A percentile compares a stretch with the other conserved stretches of the same genome.
These are phyloP conservation scores for Hemaris fuciformis DNA, from an alignment of 2,888 invertebrate species.

Conservation along the genomic window DNA sequence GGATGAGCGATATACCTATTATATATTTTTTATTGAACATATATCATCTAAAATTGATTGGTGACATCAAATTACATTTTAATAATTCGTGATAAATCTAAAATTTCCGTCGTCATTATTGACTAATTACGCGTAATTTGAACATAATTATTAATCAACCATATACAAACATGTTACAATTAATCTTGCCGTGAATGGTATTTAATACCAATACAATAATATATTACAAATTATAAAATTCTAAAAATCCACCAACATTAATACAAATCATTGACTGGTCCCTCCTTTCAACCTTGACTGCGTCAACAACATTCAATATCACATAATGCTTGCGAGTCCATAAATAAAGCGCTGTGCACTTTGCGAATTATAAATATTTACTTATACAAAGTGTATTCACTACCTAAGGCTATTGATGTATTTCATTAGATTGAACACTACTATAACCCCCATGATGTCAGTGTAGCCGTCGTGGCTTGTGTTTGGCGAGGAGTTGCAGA, in stretches of 20 bases:
- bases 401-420: conserved; percentile 80
- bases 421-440: conserved; percentile 83
- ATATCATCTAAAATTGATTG: no score
- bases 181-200: background rate
- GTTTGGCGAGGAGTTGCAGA: conserved; percentile 85
- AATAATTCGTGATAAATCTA: no score
- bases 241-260: conserved; percentile 6
- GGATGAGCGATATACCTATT: no score
- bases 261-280: conserved; percentile 13
- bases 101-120: no score
- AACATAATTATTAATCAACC: no score
- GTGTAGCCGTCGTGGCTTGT: conserved; percentile 76
- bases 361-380: conserved; percentile 23
- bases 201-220: conserved; percentile 15
- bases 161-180: background rate
- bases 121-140: no score
- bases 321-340: conserved; percentile 36
- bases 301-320: conserved; percentile 24
- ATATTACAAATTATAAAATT: conserved; percentile 29
- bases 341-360: conserved; percentile 27
- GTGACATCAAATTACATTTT: no score
- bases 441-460: conserved; percentile 83
- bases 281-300: background rate
- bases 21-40: no score
- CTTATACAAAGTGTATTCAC: conserved; percentile 30